phyloP scores from a whole-genome alignment of 2,888 invertebrate genomes.

The Thecocarcelia acutangulata region DNA sequence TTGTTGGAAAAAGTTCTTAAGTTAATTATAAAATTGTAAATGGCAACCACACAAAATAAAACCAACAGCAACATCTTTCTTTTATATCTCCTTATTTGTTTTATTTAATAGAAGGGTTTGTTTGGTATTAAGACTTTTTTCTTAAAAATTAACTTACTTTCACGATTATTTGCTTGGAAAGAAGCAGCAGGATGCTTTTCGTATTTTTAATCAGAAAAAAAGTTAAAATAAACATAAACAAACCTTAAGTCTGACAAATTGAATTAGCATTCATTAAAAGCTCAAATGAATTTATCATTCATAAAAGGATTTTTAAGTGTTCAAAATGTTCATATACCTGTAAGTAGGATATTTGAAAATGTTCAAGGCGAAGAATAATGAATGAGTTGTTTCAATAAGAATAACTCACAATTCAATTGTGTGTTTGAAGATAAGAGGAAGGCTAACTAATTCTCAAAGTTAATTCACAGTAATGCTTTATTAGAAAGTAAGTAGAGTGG shows the following conservation, averaged over 20 bases:
- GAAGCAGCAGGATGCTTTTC: constrained; percentile 31
- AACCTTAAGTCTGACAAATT: constrained; percentile 67
- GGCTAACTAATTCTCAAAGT: too few species aligned
- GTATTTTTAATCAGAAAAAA: constrained; percentile 11
- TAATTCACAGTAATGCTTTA: too few species aligned
- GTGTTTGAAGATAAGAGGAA: neutral
- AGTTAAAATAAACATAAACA: constrained; percentile 60
- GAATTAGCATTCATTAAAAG: constrained; percentile 64
- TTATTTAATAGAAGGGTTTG: constrained; percentile 27
- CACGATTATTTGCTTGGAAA: constrained; percentile 22
- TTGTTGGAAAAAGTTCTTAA: constrained; percentile 71
- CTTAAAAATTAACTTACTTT: constrained; percentile 40
- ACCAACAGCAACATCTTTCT: constrained; percentile 47
- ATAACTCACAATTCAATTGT: too few species aligned
- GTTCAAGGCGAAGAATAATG: neutral
- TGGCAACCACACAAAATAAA: constrained; percentile 73
- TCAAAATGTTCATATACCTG: constrained; percentile 61
- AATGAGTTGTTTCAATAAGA: neutral
- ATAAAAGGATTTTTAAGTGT: constrained; percentile 57
- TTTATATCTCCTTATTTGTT: constrained; percentile 29
- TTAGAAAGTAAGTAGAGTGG: too few species aligned
- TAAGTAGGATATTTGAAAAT: constrained; percentile 22
- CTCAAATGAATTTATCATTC: constrained; percentile 62
- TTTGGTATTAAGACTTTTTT: constrained; percentile 29
- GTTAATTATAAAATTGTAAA: constrained; percentile 77